A percentile compares a stretch with the other conserved stretches of the same genome.
Evolutionary conservation across 2,113 vertebrate species (phyloP).

Genomic region (Cyanoramphus novaezelandiae): DNA sequence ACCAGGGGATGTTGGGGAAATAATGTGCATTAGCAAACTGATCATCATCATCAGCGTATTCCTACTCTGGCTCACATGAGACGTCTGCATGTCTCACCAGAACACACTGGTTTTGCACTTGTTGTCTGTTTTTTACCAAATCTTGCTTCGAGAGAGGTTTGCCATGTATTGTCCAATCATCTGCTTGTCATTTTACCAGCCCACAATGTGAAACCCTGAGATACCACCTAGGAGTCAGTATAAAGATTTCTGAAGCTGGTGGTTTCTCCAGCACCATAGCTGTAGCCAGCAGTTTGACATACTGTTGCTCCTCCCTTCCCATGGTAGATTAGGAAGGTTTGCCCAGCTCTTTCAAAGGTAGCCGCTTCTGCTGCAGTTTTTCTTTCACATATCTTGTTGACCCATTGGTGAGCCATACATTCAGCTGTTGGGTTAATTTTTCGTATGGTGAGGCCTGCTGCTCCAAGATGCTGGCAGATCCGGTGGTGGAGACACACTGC

Average conservation of each 20-base stretch:
- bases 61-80: neutral
- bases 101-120: neutral
- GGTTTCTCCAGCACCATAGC: neutral
- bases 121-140: neutral
- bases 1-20: neutral
- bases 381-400: neutral
- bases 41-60: neutral
- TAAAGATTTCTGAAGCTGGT: neutral
- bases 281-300: neutral
- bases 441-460: neutral
- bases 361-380: neutral
- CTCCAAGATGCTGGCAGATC: neutral
- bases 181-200: neutral
- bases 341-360: neutral
- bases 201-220: neutral
- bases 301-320: neutral
- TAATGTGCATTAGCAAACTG: accelerated
- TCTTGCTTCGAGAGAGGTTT: neutral
- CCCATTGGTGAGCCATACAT: neutral
- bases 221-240: neutral
- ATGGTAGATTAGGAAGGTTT: neutral
- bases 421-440: neutral
- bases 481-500: neutral
- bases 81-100: neutral
- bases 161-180: neutral